Base-by-base conservation (phyloP, 2,888 invertebrate genomes). In the Eristalis tenax region DNA sequence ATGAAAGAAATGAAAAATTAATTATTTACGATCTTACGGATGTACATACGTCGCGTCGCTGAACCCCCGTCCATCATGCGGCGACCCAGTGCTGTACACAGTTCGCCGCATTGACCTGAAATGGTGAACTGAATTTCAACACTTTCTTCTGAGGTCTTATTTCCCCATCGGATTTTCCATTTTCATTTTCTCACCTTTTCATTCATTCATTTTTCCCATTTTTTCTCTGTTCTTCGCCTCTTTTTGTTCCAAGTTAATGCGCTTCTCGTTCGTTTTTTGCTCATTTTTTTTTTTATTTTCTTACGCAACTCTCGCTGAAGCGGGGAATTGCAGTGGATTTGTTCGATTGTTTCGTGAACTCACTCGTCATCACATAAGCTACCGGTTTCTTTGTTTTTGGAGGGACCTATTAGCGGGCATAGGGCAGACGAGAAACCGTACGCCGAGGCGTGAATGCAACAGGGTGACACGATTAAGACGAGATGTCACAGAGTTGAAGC, bases 51-150 rank as follows among this genome's bases (percentile, higher is more conserved):
- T n/a, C n/a, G n/a, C n/a, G 50, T 50, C 1, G 50, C 50, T 78
- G 56, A 74, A 65, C 59, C 3, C 2, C 65, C 11, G 22, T 74
- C 68, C 68, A 71, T 43, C 63, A 59, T 71, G 40, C 64, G 10
- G 28, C 50, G 35, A 10, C 38, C 64, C 74, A 82, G 64, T 66
- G 28, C 64, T 69, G 69, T 18, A 38, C 23, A 80, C 26, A 79
- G 59, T 80, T 76, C 79, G 66, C 80, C 38, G 79, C 79, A 87
- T 80, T 87, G 87, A 87, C 87, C 87, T 83, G 83, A 87, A 83
- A 87, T 83, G 79, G 68, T 87, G 83, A 87, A 87, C 83, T 87
- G 83, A 68, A 87, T 83, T 87, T 87, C 87, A 87, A 87, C 87
- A 87, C 87, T 87, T 86, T 86, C 83, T 83, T 87, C 83, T 22